Base-by-base conservation (phyloP, 2,113 vertebrate genomes). In the Ophthalmotilapia sp. region DNA sequence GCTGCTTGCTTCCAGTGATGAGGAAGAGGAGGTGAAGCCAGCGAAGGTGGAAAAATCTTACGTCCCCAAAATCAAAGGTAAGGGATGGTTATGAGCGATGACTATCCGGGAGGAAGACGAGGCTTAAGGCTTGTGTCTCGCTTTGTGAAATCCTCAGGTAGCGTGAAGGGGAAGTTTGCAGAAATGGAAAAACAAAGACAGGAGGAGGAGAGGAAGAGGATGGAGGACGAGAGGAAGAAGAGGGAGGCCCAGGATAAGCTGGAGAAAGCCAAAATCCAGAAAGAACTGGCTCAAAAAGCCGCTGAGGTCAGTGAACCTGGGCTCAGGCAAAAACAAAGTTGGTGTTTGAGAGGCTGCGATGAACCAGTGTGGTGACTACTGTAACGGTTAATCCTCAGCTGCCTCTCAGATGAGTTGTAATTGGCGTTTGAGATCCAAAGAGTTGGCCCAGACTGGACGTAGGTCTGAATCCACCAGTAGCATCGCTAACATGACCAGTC, bases 151-250 rank as follows among this genome's bases (percentile, higher is more conserved):
- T 92, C 80, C 87, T 84, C 94, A 99, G 99, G 99, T 84, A 99
- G 98, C 0, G 99, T 99, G 73, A 99, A 99, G 95, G 99, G 99
- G 83, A 99, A 97, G 89, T 99, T 99, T 95, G 98, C 96, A 79
- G 99, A 97, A 95, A 99, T 99, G 99, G 99, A 99, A 92, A 99
- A 99, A 85, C 97, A 98, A 93, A 97, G 98, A 88, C 97, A 99
- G 89, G 98, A 98, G 86, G 98, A 93, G 85, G 96, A 98, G 92
- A 97, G 95, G 92, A 99, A 98, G 94, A 97, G 95, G 92, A 98
- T 83, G 1, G 98, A 98, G 56, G 98, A 96, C 38, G 99, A 99
- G 92, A 96, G 99, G 77, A 98, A 97, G 90, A 97, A 97, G 79
- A 97, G 99, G 79, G 96, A 97, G 38, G 96, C 97, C 79, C 98